Evolutionary conservation across 2,888 invertebrate species (phyloP).

Genomic region (Andricus quercusramuli): DNA sequence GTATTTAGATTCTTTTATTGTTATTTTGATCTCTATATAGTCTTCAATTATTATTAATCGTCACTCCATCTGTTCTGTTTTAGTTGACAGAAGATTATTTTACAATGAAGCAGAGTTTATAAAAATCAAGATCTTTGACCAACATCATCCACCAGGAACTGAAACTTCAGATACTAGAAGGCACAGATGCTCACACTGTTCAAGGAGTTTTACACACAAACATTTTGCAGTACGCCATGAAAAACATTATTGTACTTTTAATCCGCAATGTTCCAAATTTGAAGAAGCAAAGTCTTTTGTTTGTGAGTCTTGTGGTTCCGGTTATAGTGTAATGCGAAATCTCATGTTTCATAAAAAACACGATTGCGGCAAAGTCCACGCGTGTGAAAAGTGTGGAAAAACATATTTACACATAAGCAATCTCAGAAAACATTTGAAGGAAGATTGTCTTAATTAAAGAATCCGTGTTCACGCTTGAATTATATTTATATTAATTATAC

Average conservation of each 20-base stretch:
- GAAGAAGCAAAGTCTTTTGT: background rate
- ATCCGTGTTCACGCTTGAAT: too few relatives aligned
- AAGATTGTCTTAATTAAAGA: background rate
- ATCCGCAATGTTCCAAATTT: background rate
- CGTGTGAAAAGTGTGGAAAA: background rate
- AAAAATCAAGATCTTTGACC: background rate
- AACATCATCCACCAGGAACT: too few relatives aligned
- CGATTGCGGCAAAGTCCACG: constrained; percentile 10
- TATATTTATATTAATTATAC: background rate
- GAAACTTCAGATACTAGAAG: background rate
- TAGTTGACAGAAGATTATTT: background rate
- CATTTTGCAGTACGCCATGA: background rate
- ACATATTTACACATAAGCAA: background rate
- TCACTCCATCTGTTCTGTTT: background rate
- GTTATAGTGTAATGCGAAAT: background rate
- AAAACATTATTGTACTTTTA: constrained; percentile 17
- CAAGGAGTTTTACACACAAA: background rate
- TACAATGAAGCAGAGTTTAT: background rate
- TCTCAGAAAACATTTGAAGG: constrained; percentile 3
- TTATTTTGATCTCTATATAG: too few relatives aligned
- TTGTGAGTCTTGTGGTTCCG: background rate
- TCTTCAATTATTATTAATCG: too few relatives aligned
- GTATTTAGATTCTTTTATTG: too few relatives aligned
- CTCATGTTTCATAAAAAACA: constrained; percentile 20
- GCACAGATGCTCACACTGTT: background rate